Evolutionary conservation across 2,888 invertebrate species (phyloP).

Genomic region (Beris chalybata): DNA sequence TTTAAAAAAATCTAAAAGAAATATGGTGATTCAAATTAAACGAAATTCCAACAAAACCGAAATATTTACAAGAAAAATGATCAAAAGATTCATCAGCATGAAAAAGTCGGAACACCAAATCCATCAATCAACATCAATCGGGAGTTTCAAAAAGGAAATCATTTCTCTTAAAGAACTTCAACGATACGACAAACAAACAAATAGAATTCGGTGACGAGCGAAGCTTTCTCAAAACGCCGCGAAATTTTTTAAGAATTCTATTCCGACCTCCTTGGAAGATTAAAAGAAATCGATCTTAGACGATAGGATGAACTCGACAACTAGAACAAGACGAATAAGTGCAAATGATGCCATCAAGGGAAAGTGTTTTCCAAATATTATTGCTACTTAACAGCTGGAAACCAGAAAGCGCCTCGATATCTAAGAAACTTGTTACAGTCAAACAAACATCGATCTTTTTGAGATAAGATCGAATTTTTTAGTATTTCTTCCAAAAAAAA

Average conservation of each 20-base stretch:
- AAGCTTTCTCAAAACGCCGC: constrained; percentile 16
- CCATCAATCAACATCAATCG: constrained; percentile 22
- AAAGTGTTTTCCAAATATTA: constrained; percentile 32
- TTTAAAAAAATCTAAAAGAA: no score
- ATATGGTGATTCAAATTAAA: no score
- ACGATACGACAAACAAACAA: constrained; percentile 30
- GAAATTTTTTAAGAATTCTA: constrained; percentile 23
- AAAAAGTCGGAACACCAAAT: constrained; percentile 30
- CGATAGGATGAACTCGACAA: background rate
- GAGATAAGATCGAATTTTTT: background rate
- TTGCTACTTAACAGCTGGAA: constrained; percentile 30
- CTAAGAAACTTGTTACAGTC: constrained; percentile 17
- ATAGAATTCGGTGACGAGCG: constrained; percentile 19
- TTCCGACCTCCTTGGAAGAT: constrained; percentile 12
- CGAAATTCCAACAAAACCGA: no score
- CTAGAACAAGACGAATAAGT: background rate
- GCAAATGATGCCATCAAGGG: constrained; percentile 14
- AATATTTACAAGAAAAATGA: constrained; percentile 20
- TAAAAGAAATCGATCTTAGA: constrained; percentile 19
- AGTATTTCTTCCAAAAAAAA: background rate
- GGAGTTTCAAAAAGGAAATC: constrained; percentile 28
- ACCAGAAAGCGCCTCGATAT: constrained; percentile 28
- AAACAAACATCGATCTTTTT: constrained; percentile 30
- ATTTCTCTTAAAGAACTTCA: constrained; percentile 28
- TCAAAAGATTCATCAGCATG: constrained; percentile 25